Evolutionary conservation across 2,113 vertebrate genomes (phyloP), one percentile per base, ranked within the genome.

Genomic region (Eulemur macaco): DNA sequence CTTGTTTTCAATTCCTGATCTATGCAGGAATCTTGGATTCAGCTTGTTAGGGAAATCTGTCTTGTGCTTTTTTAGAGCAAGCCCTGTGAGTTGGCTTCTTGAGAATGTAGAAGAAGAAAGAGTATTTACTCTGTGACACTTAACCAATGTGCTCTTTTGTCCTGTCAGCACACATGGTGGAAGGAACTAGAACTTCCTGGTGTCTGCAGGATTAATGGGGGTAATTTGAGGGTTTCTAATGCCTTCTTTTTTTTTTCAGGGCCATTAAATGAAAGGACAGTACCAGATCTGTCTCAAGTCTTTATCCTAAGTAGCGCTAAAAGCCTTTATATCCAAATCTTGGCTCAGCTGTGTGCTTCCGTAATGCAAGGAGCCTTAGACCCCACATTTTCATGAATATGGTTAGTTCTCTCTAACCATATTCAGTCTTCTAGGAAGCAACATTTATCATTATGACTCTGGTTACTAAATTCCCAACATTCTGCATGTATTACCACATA

Each of bases 381-480:
- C 23, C 5, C 13, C 7, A 3, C 86, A 73, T 94, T 92, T 94
- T 71, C n/a, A 58, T 78, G 29, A 29, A 39, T 25, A 54, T 85
- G 71, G 39, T n/a, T 85, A 58, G 64, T 76, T 85, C 54, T 58
- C 77, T 50, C 73, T 96, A 39, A 39, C 39, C 39, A 39, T 39
- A 39, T 95, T 95, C 82, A 87, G 66, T 96, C 71, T 95, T 82
- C 37, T 76, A 94, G 76, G 87, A 88, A 82, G 13, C 73, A 91
- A 34, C 23, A 56, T 82, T 96, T 97, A 78, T 58, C 56, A 25
- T 82, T 86, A 39, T 94, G 80, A 96, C 5, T 6, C 47, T 76
- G 31, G 47, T 78, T 89, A 42, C 96, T 94, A 89, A 95, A 96
- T 96, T 96, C 81, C 91, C 82, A 66, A 71, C 85, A 91, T 85